Evolutionary conservation across 2,113 vertebrate genomes (phyloP), one percentile per base, ranked within the genome.

Genomic region (Sprattus sprattus): DNA sequence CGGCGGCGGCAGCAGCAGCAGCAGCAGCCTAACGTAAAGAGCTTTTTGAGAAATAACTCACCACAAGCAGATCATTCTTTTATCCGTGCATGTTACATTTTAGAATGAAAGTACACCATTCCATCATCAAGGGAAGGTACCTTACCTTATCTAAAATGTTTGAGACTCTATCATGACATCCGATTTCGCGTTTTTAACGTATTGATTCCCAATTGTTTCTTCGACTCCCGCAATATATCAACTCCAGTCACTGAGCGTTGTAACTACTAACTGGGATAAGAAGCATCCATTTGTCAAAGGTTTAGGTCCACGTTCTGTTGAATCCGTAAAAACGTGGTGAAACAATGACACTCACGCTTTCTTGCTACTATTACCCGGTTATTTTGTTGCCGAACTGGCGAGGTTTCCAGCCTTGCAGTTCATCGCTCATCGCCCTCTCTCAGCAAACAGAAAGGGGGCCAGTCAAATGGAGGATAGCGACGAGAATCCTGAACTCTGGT

Each of bases 401-500:
- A 88, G 80, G 45, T 46, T 84, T 80, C 50, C 67, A 80, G 28
- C 22, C 81, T 84, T 82, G 3, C 54, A 60, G 83, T 45, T 84
- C 82, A 84, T 50, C 85, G 86, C 88, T 88, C 86, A 81, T 78
- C 83, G 84, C 81, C 80, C 81, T 85, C 52, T 87, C 49, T 78
- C 32, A 25, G 81, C 45, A 45, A 71, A 52, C 50, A 32, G 50
- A 81, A 60, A 16, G 47, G 46, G 16, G 49, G 32, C 46, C 50
- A 67, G 5, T 81, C n/a, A 25, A 83, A 83, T 75, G 47, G 11
- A 46, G 22, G 25, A 25, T 25, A 54, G 45, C 18, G 49, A 39
- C n/a, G 60, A 45, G 64, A 84, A 85, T 60, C 57, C 67, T n/a
- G 75, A 15, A 46, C 81, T 85, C 90, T 89, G 52, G 81, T 81